Percentiles rank a stretch among this genome's conserved stretches.
Conservation (phyloP, 2,797 vertebrate species). For the Mustela erminea region DNA sequence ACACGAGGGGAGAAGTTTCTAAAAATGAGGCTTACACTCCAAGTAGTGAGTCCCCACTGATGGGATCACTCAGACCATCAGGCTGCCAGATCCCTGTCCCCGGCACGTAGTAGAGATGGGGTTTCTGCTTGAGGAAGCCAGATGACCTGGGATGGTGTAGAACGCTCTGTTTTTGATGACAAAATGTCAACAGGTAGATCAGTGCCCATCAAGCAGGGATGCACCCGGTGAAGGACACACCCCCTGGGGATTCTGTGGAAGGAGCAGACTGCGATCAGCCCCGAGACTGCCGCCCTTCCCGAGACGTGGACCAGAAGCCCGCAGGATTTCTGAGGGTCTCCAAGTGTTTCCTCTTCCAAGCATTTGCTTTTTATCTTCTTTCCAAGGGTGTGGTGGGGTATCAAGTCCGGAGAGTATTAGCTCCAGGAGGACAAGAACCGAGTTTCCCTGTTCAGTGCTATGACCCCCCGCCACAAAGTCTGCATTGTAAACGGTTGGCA, state of each 20-base stretch:
- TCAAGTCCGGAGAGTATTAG: neutral
- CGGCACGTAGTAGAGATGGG: fast-evolving
- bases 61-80: neutral
- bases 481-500: neutral
- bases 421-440: neutral
- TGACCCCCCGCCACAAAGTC: neutral
- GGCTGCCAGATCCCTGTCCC: too few species aligned
- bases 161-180: neutral
- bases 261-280: neutral
- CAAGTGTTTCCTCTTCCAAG: neutral
- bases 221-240: neutral
- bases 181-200: too few species aligned
- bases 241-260: neutral
- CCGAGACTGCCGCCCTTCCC: neutral
- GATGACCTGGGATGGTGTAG: neutral
- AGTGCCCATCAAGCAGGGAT: too few species aligned
- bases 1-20: neutral
- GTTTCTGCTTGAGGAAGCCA: neutral
- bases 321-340: neutral
- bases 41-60: fast-evolving
- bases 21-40: neutral
- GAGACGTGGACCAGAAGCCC: neutral
- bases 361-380: neutral
- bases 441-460: neutral
- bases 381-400: neutral